phyloP scores from a whole-genome alignment of 2,888 invertebrate genomes.

The Noctuana brunneofusca region DNA sequence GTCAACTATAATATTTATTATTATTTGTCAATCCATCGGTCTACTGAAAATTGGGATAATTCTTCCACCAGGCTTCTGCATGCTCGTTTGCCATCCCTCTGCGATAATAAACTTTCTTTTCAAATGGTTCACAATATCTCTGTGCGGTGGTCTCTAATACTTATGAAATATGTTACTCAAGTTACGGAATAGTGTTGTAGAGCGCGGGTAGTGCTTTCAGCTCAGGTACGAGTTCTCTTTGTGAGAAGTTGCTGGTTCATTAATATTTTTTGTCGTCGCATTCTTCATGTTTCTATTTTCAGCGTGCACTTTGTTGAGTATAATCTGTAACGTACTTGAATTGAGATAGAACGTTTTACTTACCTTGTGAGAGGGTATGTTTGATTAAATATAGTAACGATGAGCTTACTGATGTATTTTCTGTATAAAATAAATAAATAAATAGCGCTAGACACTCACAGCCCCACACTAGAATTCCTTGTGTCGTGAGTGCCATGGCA shows the following conservation, averaged over 20 bases:
- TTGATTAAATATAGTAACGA: background rate
- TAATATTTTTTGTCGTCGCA: constrained; percentile 29
- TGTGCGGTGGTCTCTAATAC: background rate
- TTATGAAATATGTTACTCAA: too few relatives aligned
- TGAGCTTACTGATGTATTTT: background rate
- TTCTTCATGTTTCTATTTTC: constrained; percentile 21
- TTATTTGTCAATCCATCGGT: too few relatives aligned
- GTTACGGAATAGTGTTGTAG: too few relatives aligned
- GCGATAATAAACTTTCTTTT: too few relatives aligned
- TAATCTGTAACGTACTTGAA: background rate
- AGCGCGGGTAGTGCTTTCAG: background rate
- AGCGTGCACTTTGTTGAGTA: constrained; percentile 10
- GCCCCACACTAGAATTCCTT: too few relatives aligned
- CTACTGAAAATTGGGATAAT: too few relatives aligned
- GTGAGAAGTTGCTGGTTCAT: constrained; percentile 24
- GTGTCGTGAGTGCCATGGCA: too few relatives aligned
- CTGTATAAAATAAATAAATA: background rate
- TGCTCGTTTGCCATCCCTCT: too few relatives aligned
- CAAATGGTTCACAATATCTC: too few relatives aligned
- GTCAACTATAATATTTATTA: too few relatives aligned
- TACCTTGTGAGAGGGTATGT: background rate
- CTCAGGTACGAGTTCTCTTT: constrained; percentile 18
- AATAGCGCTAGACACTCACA: too few relatives aligned
- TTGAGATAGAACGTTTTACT: background rate
- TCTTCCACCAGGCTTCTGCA: too few relatives aligned